Evolutionary conservation across 2,888 invertebrate genomes (phyloP).

Genomic region (Nycteola revayana): DNA sequence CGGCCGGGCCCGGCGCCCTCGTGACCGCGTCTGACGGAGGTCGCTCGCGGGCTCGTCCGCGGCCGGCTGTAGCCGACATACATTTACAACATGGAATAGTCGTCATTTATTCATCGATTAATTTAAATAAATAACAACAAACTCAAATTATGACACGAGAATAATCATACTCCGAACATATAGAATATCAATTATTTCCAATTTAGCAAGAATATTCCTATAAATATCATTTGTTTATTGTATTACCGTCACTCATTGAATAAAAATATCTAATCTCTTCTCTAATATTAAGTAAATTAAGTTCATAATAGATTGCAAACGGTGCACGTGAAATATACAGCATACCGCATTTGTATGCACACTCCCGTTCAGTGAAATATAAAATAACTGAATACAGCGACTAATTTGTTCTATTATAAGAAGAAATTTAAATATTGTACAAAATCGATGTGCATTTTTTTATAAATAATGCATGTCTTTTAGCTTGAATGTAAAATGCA

Average conservation of each 20-base stretch:
- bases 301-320: constrained; percentile 70
- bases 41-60: neutral
- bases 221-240: constrained; percentile 72
- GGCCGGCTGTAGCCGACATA: neutral
- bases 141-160: constrained; percentile 76
- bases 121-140: constrained; percentile 77
- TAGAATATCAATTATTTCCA: constrained; percentile 72
- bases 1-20: no score
- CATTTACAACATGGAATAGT: constrained; percentile 44
- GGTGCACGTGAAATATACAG: constrained; percentile 48
- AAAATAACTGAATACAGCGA: constrained; percentile 30
- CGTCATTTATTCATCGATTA: constrained; percentile 64
- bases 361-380: constrained; percentile 28
- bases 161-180: constrained; percentile 69
- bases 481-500: constrained; percentile 43
- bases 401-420: constrained; percentile 40
- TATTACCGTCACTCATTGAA: constrained; percentile 78
- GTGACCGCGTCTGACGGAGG: no score
- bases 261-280: constrained; percentile 79
- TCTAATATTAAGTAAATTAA: constrained; percentile 74
- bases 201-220: constrained; percentile 70
- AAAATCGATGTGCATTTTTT: constrained; percentile 36
- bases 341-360: constrained; percentile 34
- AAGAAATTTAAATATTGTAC: constrained; percentile 33
- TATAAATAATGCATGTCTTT: constrained; percentile 44